Base-by-base conservation (phyloP, 2,113 vertebrate genomes). In the Ophthalmolycus amberensis region DNA sequence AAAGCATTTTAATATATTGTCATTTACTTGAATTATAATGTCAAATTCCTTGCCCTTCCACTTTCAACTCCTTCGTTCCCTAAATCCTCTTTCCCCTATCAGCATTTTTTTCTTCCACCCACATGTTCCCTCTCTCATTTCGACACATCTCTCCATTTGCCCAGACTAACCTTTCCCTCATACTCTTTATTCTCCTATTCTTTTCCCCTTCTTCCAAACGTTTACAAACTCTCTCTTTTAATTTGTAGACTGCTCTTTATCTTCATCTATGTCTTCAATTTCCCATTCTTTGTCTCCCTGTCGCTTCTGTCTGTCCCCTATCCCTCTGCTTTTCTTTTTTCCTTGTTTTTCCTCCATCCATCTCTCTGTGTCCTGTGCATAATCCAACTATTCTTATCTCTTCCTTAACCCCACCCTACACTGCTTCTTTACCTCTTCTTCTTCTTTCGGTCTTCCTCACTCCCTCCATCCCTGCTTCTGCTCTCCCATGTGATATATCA, bases 401-500 rank as follows among this genome's bases (percentile, higher is more conserved):
- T 40, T 3, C 12, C 20, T 11, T 25, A 48, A 48, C 15, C 5
- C 46, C 46, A 48, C 15, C 5, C 16, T 18, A 18, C 15, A 18
- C 5, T 52, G 50, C 56, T n/a, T 15, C 66, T n/a, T 0, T 34
- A 5, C 50, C 67, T 48, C 40, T n/a, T 15, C 27, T 29, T 59
- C 42, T 29, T 56, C 8, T 1, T 12, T 60, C 34, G 14, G 20
- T 37, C 60, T n/a, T 10, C 32, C 67, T 62, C 32, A 7, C 14
- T 16, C 11, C 22, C 25, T 4, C 38, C 27, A 9, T 27, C 22
- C 52, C 15, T 15, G 22, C 16, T 2, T 4, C 63, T 42, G 29
- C 74, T 75, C 60, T 25, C 18, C 25, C 2, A 6, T 40, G 44
- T 77, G 72, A 79, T 64, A 70, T 62, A 80, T 86, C 78, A 44